phyloP scores from a whole-genome alignment of 1,140 invertebrate species.

The Cephus cinctus region DNA sequence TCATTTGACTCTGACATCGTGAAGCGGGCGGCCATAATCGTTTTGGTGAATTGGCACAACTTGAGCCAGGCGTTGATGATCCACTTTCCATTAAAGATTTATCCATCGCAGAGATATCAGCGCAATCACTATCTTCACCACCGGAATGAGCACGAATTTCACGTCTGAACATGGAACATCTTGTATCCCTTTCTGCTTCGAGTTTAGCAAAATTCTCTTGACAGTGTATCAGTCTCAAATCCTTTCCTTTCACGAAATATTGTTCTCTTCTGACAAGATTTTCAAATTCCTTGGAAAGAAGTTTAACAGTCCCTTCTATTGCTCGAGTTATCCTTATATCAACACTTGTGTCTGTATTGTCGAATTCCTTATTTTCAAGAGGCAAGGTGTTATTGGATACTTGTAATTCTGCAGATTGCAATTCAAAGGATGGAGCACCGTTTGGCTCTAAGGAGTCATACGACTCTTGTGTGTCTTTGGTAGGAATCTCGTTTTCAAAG shows the following conservation, averaged over 20 bases:
- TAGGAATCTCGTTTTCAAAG: slow-evolving; percentile 35
- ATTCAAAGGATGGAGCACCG: slow-evolving; percentile 13
- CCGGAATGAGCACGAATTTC: slow-evolving; percentile 39
- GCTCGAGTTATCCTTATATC: slow-evolving; percentile 43
- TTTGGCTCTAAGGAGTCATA: slow-evolving; percentile 43
- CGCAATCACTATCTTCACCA: slow-evolving; percentile 47
- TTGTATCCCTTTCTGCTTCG: slow-evolving; percentile 38
- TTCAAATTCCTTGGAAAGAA: slow-evolving; percentile 49
- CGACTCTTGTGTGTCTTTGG: slow-evolving; percentile 36
- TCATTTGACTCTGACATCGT: slow-evolving; percentile 46
- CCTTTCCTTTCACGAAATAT: slow-evolving; percentile 36
- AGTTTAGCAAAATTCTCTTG: slow-evolving; percentile 43
- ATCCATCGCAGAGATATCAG: slow-evolving; percentile 47
- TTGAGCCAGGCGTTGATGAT: slow-evolving; percentile 65
- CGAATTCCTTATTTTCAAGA: slow-evolving; percentile 15
- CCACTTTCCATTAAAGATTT: slow-evolving; percentile 62
- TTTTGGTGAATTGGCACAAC: slow-evolving; percentile 67
- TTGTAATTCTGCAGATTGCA: not conserved
- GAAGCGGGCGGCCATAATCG: slow-evolving; percentile 58
- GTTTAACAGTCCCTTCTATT: slow-evolving; percentile 49
- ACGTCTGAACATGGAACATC: slow-evolving; percentile 23
- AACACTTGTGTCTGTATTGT: slow-evolving; percentile 28
- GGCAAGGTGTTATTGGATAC: not conserved
- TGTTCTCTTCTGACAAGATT: slow-evolving; percentile 43
- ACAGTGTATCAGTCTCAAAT: slow-evolving; percentile 23